Evolutionary conservation across 1,140 invertebrate genomes (phyloP), one percentile per base, ranked within the genome.

Genomic region (Euwallacea fornicatus): DNA sequence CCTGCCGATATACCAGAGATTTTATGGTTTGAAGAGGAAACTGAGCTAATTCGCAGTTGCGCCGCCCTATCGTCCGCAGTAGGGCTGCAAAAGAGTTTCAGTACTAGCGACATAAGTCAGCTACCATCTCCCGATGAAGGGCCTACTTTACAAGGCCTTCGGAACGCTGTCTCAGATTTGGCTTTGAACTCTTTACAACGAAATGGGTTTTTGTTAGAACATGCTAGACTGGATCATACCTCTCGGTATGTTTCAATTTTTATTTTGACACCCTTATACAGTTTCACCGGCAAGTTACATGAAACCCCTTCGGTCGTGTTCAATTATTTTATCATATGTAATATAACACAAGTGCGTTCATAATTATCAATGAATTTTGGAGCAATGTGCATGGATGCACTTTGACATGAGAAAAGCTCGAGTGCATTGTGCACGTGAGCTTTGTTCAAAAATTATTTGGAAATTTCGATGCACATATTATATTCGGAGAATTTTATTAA

Each of bases 51-150:
- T 15, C 86, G 89, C 44, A 91, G 90, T 71, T 93, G 91, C 75
- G 91, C 90, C 0, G 89, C 87, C 2, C 83, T 93, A 7, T 92
- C 90, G 8, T 90, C 90, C 0, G 90, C 89, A n/a, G 81, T 93
- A 0, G 92, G 92, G 0, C 83, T 93, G 0, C 90, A 91, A 50
- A 90, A 91, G 76, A 93, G 91, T 75, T 93, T 94, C 81, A 93
- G 91, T 71, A 91, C 91, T 0, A 88, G 87, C 44, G 92, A 93
- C 76, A 90, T 93, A 11, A 85, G 84, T 41, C 85, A 88, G 73
- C 76, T 87, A 69, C 83, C 85, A 0, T 84, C 82, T 47, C 85
- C 84, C 0, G 83, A 85, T 42, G 79, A 81, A 16, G 66, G 72
- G 78, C 10, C 71, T 69, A 11, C 73, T 73, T 69, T 78, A 41